These are phyloP conservation scores for Oopsacas minuta DNA, from an alignment of 37 sponge, comb jelly and placozoan species.

Conservation along the genomic window DNA sequence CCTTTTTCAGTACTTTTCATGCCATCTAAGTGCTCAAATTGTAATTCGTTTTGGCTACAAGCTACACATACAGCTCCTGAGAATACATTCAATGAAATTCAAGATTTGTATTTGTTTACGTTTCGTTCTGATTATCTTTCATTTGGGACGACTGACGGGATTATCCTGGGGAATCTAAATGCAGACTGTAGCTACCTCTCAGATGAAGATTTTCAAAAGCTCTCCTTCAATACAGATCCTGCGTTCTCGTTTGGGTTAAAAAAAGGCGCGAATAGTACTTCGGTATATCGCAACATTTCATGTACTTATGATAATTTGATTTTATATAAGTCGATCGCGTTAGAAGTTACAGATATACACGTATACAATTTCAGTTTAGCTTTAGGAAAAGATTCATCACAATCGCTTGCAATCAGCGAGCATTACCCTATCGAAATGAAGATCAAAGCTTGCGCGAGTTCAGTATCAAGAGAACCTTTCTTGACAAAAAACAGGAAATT, in stretches of 20 bases:
- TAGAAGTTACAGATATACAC: background rate
- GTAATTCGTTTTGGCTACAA: background rate
- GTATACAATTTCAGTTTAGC: background rate
- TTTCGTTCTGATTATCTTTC: background rate
- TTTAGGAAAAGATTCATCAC: background rate
- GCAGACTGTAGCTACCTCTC: background rate
- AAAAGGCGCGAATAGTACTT: background rate
- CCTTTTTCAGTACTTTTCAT: background rate
- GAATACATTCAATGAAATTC: background rate
- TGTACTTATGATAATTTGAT: background rate
- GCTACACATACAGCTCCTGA: background rate
- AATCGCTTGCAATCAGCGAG: background rate
- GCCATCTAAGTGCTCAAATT: background rate
- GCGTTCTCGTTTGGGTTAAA: background rate
- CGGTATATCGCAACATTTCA: background rate
- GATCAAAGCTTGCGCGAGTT: background rate
- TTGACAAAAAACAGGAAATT: too few species aligned
- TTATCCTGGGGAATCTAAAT: background rate
- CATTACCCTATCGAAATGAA: background rate
- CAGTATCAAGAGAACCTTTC: too few species aligned
- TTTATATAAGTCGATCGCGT: background rate
- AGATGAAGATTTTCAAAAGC: background rate
- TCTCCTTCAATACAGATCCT: background rate
- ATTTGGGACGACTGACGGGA: background rate
- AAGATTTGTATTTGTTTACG: background rate